Percentiles rank a stretch among this genome's conserved stretches.
These are phyloP conservation scores for Papilio machaon DNA, from an alignment of 1,140 invertebrate species.

Conservation along the genomic window DNA sequence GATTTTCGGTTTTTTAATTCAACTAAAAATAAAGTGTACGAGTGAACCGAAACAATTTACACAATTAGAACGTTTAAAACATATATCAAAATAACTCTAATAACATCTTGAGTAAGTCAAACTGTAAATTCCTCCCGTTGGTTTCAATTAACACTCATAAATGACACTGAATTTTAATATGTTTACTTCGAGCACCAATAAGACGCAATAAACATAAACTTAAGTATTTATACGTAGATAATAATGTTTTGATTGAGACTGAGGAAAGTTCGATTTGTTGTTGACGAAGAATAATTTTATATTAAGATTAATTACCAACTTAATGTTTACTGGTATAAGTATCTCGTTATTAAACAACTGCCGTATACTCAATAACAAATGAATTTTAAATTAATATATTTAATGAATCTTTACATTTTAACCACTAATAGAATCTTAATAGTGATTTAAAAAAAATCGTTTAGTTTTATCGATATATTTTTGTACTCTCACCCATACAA, in stretches of 20 bases:
- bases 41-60: slow-evolving; percentile 21
- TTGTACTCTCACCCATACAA: background rate
- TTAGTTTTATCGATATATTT: background rate
- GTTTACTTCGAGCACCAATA: slow-evolving; percentile 41
- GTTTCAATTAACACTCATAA: slow-evolving; percentile 51
- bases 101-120: slow-evolving; percentile 33
- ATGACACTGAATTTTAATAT: slow-evolving; percentile 46
- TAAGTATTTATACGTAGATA: slow-evolving; percentile 39
- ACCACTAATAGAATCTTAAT: background rate
- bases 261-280: background rate
- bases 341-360: background rate
- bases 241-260: slow-evolving; percentile 22
- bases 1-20: background rate
- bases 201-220: slow-evolving; percentile 45
- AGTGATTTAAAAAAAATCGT: background rate
- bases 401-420: too few relatives aligned
- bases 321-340: background rate
- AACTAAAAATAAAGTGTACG: slow-evolving; percentile 1
- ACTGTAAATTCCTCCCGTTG: slow-evolving; percentile 44
- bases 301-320: background rate
- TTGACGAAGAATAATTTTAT: background rate
- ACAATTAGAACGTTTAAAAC: slow-evolving; percentile 33
- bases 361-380: background rate
- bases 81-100: slow-evolving; percentile 32
- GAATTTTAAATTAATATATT: too few relatives aligned